Evolutionary conservation across 2,113 vertebrate genomes (phyloP).

Genomic region (Hippocampus mohnikei): DNA sequence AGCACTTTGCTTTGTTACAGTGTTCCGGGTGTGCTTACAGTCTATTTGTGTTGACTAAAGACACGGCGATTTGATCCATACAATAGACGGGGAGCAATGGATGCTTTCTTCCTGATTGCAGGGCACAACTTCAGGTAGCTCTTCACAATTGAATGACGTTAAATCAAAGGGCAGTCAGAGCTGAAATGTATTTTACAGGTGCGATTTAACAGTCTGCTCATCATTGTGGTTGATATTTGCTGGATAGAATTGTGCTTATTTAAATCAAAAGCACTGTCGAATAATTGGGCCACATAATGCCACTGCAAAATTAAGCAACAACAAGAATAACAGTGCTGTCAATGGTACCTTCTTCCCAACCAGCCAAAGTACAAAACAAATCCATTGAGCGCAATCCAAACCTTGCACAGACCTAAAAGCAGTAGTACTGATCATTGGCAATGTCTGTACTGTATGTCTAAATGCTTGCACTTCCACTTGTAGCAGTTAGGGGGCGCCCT

Average conservation of each 20-base stretch:
- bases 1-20: constrained; percentile 39
- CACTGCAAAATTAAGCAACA: background rate
- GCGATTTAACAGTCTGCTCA: background rate
- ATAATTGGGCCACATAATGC: background rate
- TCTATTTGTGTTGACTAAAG: background rate
- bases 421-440: background rate
- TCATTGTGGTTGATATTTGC: background rate
- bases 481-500: constrained; percentile 70
- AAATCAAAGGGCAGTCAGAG: background rate
- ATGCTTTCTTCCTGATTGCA: background rate
- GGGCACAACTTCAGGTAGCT: background rate
- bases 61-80: background rate
- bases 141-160: background rate
- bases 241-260: background rate
- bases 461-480: constrained; percentile 15
- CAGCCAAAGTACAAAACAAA: background rate
- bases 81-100: background rate
- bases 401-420: background rate
- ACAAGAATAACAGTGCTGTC: background rate
- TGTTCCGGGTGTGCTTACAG: constrained; percentile 3
- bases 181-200: background rate
- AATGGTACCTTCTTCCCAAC: background rate
- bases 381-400: background rate
- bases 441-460: background rate
- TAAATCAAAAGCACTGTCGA: background rate